Evolutionary conservation across 1,140 invertebrate species (phyloP), one percentile per base, ranked within the genome.

Genomic region (Cataglyphis hispanica): DNA sequence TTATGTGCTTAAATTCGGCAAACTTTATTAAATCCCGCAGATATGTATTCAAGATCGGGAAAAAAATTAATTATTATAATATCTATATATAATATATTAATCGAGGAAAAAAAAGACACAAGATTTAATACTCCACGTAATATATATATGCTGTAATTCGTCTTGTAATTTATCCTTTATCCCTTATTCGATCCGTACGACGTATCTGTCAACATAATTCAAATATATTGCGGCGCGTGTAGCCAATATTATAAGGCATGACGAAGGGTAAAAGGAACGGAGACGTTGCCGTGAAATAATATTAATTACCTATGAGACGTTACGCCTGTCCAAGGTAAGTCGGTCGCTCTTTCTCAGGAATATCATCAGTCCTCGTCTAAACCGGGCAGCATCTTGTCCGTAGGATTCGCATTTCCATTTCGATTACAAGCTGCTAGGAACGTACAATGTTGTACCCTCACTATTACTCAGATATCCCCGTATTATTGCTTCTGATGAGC

Each of bases 401-500:
- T 53, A 61, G 53, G 40, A 69, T 81, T 37, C 76, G 63, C 77
- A 86, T 86, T 86, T 86, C 84, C 84, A 83, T 86, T 86, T 13
- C 77, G 64, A 86, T 86, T 86, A 81, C 66, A 70, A 86, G 64
- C 64, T 70, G 56, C 70, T 81, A 60, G 76, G 19, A 69, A 50
- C 76, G 76, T 70, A 86, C 50, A 83, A 63, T 81, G 77, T 86
- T 81, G 84, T 67, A 67, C 46, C 56, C 61, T 72, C 56, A 53
- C 77, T 86, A 86, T 86, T 86, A 86, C 77, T 81, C 84, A 81
- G 66, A 40, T 72, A 81, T 27, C 43, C 84, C 63, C 53, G 77
- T 80, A 86, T 86, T 86, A 85, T 85, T 83, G 66, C 53, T 64
- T 75, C 53, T 86, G 84, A 86, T 86, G 84, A 85, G 84, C 75